These are phyloP conservation scores for Heteractis magnifica DNA, from an alignment of 92 coral and sea anemone genomes.

Conservation along the genomic window DNA sequence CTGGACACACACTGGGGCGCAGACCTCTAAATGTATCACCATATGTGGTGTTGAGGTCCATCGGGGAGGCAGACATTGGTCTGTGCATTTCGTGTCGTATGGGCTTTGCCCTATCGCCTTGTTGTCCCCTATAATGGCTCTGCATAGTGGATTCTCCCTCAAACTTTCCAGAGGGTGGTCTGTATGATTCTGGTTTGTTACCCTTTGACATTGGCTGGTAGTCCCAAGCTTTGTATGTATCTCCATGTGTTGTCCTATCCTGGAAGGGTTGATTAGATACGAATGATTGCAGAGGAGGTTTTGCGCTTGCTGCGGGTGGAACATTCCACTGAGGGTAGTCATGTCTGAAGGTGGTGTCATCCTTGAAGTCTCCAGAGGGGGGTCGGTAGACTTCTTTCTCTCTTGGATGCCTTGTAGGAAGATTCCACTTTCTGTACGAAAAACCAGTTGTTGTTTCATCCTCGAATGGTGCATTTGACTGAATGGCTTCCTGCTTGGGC, in stretches of 20 bases:
- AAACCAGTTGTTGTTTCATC: constrained; percentile 84
- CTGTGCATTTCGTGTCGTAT: constrained; percentile 73
- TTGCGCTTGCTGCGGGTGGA: constrained; percentile 88
- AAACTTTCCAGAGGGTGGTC: constrained; percentile 87
- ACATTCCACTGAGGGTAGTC: constrained; percentile 87
- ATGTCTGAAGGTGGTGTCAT: constrained; percentile 86
- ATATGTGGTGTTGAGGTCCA: constrained; percentile 89
- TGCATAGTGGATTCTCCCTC: constrained; percentile 94
- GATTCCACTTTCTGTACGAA: constrained; percentile 78
- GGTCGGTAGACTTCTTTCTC: constrained; percentile 84
- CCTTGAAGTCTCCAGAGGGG: constrained; percentile 80
- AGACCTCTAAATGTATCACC: constrained; percentile 90
- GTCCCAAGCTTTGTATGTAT: constrained; percentile 89
- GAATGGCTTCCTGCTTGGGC: constrained; percentile 71
- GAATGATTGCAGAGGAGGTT: constrained; percentile 76
- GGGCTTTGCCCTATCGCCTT: constrained; percentile 74
- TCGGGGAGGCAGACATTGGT: constrained; percentile 57
- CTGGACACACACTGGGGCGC: constrained; percentile 86
- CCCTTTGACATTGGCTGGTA: constrained; percentile 62
- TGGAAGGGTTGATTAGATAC: constrained; percentile 92
- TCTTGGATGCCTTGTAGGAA: constrained; percentile 72
- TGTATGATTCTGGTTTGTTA: constrained; percentile 71
- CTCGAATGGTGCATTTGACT: constrained; percentile 86
- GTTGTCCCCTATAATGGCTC: constrained; percentile 90
- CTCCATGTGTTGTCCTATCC: constrained; percentile 93